phyloP scores from a whole-genome alignment of 2,888 invertebrate genomes.

The Isoperla grammatica region DNA sequence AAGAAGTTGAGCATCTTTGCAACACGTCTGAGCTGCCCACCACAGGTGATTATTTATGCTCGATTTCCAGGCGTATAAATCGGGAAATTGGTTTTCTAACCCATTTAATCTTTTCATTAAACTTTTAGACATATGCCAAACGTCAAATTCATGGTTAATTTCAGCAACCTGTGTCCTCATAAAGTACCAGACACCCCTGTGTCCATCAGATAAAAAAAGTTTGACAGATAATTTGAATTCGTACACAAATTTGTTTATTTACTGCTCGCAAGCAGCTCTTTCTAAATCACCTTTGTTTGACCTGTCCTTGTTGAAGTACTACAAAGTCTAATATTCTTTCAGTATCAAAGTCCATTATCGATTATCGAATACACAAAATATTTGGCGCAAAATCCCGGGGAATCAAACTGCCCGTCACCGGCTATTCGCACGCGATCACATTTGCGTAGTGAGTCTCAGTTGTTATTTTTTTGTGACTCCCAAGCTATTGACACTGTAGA shows the following conservation, averaged over 20 bases:
- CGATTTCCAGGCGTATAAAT: conserved; percentile 1
- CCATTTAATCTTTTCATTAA: neutral
- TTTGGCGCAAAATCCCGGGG: no score
- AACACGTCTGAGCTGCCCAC: neutral
- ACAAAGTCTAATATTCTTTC: neutral
- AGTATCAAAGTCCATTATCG: neutral
- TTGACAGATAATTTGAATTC: neutral
- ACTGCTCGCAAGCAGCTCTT: neutral
- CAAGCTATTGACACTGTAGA: neutral
- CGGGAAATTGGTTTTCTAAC: neutral
- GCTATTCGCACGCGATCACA: neutral
- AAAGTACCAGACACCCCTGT: neutral
- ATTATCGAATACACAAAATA: neutral
- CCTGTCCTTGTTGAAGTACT: neutral
- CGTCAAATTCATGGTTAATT: conserved; percentile 4
- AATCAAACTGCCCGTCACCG: neutral
- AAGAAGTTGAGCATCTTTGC: neutral
- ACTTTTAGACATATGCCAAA: conserved; percentile 1
- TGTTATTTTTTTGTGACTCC: neutral
- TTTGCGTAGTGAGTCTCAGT: neutral
- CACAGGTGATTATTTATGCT: no score
- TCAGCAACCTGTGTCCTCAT: no score
- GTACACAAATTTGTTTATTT: neutral
- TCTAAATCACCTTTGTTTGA: neutral
- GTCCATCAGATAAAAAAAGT: neutral